Evolutionary conservation across 2,797 vertebrate genomes (phyloP), one percentile per base, ranked within the genome.

Genomic region (Gallinago stenura): DNA sequence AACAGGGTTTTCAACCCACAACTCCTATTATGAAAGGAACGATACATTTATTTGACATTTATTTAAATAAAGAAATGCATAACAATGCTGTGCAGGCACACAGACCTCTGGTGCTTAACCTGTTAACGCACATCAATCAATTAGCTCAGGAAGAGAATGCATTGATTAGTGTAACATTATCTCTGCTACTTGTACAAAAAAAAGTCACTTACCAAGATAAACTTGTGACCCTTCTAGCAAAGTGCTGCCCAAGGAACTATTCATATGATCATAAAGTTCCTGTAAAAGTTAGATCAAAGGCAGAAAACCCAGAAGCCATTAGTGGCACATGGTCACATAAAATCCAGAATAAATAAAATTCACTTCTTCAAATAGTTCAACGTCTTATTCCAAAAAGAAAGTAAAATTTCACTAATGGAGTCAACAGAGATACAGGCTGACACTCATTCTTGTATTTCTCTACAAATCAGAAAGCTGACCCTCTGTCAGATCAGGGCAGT

Each of bases 241-340:
- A 4, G 98, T 98, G 41, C 98, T 98, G 95, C 98, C 97, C 96
- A 99, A 97, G 24, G 99, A 99, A 68, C 98, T 98, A 95, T 99
- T 99, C 99, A 99, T 99, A 95, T 99, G 99, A 35, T 99, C 99
- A 95, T 99, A 99, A 72, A 99, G 98, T 73, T 99, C 99, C 99
- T 99, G 94, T 30, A 90, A 72, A 96, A 89, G 45, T 75, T 16
- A 88, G 62, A 94, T 79, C 10, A 86, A 51, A 90, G 41, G 51
- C 26, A 80, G 93, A 95, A 51, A 62, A 61, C 2, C 21, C 50
- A 84, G 21, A 76, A 77, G 8, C 15, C 3, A 4, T 90, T 89
- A 95, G 58, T 45, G 28, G 12, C 33, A 87, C 12, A 43, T 1
- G 3, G 37, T 66, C 46, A 69, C 64, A 66, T 4, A 65, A 85